Percentiles rank a stretch among this genome's conserved stretches.
Evolutionary conservation across 2,888 invertebrate genomes (phyloP).

Genomic region (Phalera bucephala): DNA sequence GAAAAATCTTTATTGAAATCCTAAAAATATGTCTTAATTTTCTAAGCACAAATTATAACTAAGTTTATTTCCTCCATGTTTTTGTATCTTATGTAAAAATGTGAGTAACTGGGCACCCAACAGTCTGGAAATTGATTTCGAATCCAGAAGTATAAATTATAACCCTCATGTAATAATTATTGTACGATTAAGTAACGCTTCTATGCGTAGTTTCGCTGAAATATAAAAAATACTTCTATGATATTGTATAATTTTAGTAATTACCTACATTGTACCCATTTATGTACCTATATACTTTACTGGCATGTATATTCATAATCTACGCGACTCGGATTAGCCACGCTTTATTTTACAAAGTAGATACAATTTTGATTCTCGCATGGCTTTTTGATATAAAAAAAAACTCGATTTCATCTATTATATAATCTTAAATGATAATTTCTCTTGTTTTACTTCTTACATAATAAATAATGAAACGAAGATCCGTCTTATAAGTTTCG

Average conservation of each 20-base stretch:
- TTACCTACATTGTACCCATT: constrained; percentile 76
- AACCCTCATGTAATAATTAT: constrained; percentile 70
- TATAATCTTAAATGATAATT: constrained; percentile 26
- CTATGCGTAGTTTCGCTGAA: constrained; percentile 75
- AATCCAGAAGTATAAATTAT: constrained; percentile 64
- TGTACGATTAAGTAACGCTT: constrained; percentile 78
- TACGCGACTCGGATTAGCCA: constrained; percentile 66
- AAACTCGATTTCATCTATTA: constrained; percentile 23
- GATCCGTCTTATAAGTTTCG: constrained; percentile 74
- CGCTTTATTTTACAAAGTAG: constrained; percentile 58
- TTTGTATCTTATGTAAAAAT: constrained; percentile 15
- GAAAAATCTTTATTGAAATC: constrained; percentile 8
- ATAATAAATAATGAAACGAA: constrained; percentile 49
- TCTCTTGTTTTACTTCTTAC: constrained; percentile 25
- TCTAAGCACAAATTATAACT: constrained; percentile 8
- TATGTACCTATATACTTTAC: constrained; percentile 76
- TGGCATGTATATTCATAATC: constrained; percentile 68
- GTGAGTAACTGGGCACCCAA: constrained; percentile 49
- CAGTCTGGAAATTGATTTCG: constrained; percentile 69
- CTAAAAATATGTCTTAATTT: constrained; percentile 15
- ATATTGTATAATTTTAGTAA: constrained; percentile 79
- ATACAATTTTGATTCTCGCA: constrained; percentile 59
- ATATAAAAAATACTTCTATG: constrained; percentile 68
- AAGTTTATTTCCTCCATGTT: constrained; percentile 13
- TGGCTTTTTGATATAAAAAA: constrained; percentile 65